Evolutionary conservation across 2,888 invertebrate genomes (phyloP), one percentile per base, ranked within the genome.

Genomic region (Podotricha telesiphe): DNA sequence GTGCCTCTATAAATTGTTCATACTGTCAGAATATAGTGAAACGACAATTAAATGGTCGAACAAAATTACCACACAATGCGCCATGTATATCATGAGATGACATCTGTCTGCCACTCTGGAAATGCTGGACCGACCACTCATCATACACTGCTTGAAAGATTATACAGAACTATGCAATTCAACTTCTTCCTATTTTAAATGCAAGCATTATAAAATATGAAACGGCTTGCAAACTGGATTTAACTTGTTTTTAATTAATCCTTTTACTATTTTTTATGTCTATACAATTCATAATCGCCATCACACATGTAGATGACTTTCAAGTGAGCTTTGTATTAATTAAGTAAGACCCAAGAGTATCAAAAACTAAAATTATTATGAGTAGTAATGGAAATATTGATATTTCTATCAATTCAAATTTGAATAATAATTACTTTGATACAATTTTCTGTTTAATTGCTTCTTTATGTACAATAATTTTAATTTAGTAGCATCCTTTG

Each of bases 1-100:
- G 87, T 89, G 89, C 88, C 88, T 84, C 83, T 84, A 91, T 91
- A 92, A 90, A 91, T 93, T 91, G 89, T 74, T 82, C 80, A 80
- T 76, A 78, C 85, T 87, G 90, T 87, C 87, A 83, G 86, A 87
- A 85, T 85, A 85, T 83, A 86, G 85, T 84, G 86, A 82, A 82
- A 85, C 81, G 86, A 89, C 87, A 93, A 93, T 93, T 93, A 93
- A 89, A 87, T 83, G 86, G 80, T 78, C 80, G 80, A 80, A 82
- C 83, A 78, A 84, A 86, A 91, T 92, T 91, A 91, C 91, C 91
- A 91, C 91, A 93, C 91, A 92, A 91, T 91, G 87, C 86, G 88
- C 79, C 77, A 84, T 82, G 87, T 91, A 88, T 88, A 89, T 91
- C 89, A 88, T 86, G 81, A 83, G 85, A 90, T 90, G 92, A 89